Evolutionary conservation across 2,113 vertebrate genomes (phyloP).

Genomic region (Poeciliopsis prolifica): DNA sequence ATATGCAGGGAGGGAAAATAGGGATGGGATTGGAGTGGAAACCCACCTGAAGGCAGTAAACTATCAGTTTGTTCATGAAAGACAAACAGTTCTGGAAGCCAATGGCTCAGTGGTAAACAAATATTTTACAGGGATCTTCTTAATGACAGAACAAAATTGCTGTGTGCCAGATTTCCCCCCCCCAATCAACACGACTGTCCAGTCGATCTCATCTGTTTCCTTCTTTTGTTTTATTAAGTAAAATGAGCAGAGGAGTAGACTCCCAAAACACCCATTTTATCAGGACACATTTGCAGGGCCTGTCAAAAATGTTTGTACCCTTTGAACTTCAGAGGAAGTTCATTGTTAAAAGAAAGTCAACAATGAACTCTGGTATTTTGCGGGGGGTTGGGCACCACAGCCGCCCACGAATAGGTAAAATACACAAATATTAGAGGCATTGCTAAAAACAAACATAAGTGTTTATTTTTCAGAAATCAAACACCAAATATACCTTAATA

Average conservation of each 20-base stretch:
- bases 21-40: slow-evolving; percentile 5
- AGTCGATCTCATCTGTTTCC: neutral
- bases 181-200: neutral
- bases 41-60: slow-evolving; percentile 32
- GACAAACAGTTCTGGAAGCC: slow-evolving; percentile 13
- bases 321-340: neutral
- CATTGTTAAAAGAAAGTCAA: too few relatives aligned
- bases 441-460: too few relatives aligned
- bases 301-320: neutral
- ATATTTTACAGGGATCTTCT: neutral
- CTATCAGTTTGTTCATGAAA: slow-evolving; percentile 11
- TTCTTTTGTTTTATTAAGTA: neutral
- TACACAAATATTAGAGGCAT: too few relatives aligned
- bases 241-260: neutral
- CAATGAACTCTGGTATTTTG: too few relatives aligned
- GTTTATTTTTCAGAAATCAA: too few relatives aligned
- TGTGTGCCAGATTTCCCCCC: neutral
- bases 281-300: neutral
- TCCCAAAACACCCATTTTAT: neutral
- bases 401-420: too few relatives aligned
- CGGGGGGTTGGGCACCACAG: too few relatives aligned
- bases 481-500: too few relatives aligned
- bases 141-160: neutral
- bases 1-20: slow-evolving; percentile 51
- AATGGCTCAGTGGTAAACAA: neutral